These are phyloP conservation scores for Parotocinclus haroldoi DNA, from an alignment of 2,797 vertebrate genomes.

Conservation along the genomic window DNA sequence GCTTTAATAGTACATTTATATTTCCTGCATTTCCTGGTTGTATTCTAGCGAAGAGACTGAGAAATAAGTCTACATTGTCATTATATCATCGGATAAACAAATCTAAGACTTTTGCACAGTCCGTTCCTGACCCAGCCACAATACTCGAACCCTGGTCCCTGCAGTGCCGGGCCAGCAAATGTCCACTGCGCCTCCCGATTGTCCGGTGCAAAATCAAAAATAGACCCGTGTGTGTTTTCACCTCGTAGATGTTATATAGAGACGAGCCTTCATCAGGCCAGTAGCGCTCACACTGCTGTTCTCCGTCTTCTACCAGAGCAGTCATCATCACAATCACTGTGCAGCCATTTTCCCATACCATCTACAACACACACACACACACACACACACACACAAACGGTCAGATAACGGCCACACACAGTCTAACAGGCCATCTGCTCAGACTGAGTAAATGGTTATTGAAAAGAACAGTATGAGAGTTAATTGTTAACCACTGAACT, in stretches of 20 bases:
- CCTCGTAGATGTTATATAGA: constrained; percentile 87
- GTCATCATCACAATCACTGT: constrained; percentile 87
- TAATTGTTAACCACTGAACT: constrained; percentile 41
- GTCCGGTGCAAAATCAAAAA: no score
- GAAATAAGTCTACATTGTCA: no score
- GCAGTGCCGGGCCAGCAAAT: no score
- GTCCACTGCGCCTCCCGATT: no score
- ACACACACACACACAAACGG: constrained; percentile 7
- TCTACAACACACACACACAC: constrained; percentile 60
- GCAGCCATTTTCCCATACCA: constrained; percentile 89
- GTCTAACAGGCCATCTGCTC: constrained; percentile 12
- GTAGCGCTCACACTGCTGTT: constrained; percentile 86
- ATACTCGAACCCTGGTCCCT: no score
- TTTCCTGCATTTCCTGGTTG: no score
- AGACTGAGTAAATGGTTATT: constrained; percentile 22
- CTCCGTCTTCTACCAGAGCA: constrained; percentile 79
- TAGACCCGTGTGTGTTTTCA: constrained; percentile 36
- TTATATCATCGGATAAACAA: no score
- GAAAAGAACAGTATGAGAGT: constrained; percentile 24
- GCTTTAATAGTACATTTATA: no score
- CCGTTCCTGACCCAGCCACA: no score
- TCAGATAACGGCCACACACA: constrained; percentile 8
- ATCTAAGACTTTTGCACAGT: no score
- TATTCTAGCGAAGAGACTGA: no score
- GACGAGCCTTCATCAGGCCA: constrained; percentile 88